These are phyloP conservation scores for Neotragus moschatus DNA, from an alignment of 2,113 vertebrate genomes.

Conservation along the genomic window DNA sequence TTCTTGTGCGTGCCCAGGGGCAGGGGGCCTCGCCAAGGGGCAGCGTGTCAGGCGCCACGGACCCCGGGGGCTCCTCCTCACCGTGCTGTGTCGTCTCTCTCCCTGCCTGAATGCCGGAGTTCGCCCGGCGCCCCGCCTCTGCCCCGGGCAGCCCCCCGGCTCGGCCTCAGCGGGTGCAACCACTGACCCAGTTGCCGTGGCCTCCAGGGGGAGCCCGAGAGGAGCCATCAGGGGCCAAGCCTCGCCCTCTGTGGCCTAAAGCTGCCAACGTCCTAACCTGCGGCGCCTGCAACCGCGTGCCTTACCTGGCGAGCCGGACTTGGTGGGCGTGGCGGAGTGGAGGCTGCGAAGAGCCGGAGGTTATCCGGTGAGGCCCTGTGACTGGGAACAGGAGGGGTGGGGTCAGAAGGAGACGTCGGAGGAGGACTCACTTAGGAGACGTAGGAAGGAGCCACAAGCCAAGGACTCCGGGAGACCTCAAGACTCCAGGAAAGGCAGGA, in stretches of 20 bases:
- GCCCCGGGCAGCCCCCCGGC: neutral
- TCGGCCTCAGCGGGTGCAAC: neutral
- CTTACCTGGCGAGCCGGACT: neutral
- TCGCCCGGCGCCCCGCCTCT: neutral
- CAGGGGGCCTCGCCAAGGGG: neutral
- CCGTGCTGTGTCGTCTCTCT: neutral
- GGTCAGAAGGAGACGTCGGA: neutral
- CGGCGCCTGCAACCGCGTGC: too few relatives aligned
- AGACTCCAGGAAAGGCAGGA: neutral
- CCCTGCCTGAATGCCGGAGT: too few relatives aligned
- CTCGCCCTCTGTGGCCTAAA: neutral
- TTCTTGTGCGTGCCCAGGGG: neutral
- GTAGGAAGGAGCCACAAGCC: neutral
- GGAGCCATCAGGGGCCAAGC: neutral
- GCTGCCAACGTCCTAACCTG: neutral
- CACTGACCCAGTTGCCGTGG: neutral
- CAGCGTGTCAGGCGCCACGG: neutral
- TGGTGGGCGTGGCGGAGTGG: neutral
- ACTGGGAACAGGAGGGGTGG: neutral
- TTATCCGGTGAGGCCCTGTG: neutral
- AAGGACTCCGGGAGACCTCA: fast-evolving
- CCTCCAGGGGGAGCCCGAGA: fast-evolving
- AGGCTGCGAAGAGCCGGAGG: neutral
- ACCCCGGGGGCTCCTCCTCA: neutral
- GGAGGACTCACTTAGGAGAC: neutral